A percentile compares a stretch with the other conserved stretches of the same genome.
Conservation (phyloP, 2,797 vertebrate species). For the Ctenochaetus hawaiiensis region DNA sequence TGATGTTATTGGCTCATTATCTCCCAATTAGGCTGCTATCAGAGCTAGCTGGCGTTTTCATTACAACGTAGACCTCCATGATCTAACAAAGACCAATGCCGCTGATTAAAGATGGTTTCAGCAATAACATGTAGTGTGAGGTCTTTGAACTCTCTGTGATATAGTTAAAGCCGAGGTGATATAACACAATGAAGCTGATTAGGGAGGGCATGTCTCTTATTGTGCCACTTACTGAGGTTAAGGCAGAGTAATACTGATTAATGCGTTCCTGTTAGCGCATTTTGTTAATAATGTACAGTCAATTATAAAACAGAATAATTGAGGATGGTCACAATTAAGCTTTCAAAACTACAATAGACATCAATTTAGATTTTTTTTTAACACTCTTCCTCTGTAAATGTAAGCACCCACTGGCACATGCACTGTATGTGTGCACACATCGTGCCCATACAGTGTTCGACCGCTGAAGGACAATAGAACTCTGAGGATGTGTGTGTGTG, state of each 20-base stretch:
- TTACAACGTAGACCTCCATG: conserved; percentile 78
- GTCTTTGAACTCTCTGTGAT: conserved; percentile 83
- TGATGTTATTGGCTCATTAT: conserved; percentile 88
- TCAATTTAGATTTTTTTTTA: conserved; percentile 63
- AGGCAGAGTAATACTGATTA: conserved; percentile 80
- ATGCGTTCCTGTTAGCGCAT: conserved; percentile 66
- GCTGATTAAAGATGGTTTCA: conserved; percentile 82
- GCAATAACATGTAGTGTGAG: conserved; percentile 78
- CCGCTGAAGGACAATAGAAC: conserved; percentile 56
- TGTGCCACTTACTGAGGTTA: conserved; percentile 82
- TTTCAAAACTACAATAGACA: conserved; percentile 67
- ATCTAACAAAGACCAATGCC: conserved; percentile 82
- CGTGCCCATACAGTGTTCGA: conserved; percentile 8
- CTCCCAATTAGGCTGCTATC: conserved; percentile 85
- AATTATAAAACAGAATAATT: conserved; percentile 71
- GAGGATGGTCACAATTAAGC: conserved; percentile 61
- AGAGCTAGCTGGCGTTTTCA: conserved; percentile 83
- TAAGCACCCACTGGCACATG: conserved; percentile 11
- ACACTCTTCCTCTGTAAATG: conserved; percentile 24
- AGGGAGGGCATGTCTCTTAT: conserved; percentile 82
- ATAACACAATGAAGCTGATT: conserved; percentile 82
- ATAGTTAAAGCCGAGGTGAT: conserved; percentile 81
- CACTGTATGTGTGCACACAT: conserved; percentile 9
- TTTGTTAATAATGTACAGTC: conserved; percentile 78
- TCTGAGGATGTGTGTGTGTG: conserved; percentile 32